A percentile compares a stretch with the other conserved stretches of the same genome.
Evolutionary conservation across 2,113 vertebrate species (phyloP).

Genomic region (Bubo scandiacus): DNA sequence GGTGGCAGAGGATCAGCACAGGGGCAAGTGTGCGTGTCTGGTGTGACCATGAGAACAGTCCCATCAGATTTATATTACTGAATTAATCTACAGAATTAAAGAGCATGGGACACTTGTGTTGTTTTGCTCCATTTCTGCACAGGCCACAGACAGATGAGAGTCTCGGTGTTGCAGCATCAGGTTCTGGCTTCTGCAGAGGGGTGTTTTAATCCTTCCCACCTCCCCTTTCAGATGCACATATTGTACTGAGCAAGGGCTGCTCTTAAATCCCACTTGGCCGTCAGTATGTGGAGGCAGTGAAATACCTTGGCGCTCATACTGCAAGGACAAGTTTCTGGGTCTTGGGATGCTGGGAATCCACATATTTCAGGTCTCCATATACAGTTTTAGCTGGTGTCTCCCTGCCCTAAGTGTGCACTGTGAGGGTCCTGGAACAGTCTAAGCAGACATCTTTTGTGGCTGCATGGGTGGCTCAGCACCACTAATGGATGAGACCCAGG

Average conservation of each 20-base stretch:
- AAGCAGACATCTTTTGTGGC: background rate
- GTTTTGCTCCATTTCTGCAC: background rate
- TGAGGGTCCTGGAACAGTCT: background rate
- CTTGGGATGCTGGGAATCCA: background rate
- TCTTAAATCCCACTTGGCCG: background rate
- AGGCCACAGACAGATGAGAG: background rate
- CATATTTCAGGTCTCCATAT: background rate
- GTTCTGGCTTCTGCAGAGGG: background rate
- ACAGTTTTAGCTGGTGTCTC: background rate
- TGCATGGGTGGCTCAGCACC: background rate
- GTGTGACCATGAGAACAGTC: background rate
- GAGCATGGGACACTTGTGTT: background rate
- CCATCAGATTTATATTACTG: background rate
- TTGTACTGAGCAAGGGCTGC: background rate
- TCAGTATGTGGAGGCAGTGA: background rate
- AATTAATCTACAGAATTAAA: background rate
- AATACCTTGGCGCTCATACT: background rate
- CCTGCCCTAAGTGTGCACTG: rapidly evolving
- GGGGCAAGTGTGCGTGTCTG: background rate
- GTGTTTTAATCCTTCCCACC: background rate
- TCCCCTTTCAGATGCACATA: background rate
- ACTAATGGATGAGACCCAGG: background rate
- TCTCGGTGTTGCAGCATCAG: background rate
- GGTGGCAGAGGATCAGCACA: background rate
- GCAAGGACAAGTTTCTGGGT: background rate